A percentile compares a stretch with the other conserved stretches of the same genome.
These are phyloP conservation scores for Cephalopholis sonnerati DNA, from an alignment of 2,113 vertebrate species.

Conservation along the genomic window DNA sequence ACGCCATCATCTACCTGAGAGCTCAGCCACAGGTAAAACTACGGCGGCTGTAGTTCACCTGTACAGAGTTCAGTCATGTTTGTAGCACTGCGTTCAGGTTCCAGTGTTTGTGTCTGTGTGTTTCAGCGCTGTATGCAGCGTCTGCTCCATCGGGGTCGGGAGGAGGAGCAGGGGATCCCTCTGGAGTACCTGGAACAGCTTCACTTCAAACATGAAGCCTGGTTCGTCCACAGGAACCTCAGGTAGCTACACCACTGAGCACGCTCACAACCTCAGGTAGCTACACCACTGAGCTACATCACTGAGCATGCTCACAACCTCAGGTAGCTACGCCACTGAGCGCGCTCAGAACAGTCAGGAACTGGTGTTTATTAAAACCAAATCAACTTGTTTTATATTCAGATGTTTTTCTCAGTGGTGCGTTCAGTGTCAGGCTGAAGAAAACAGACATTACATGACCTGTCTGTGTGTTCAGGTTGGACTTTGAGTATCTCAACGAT, in stretches of 20 bases:
- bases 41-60: no score
- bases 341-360: no score
- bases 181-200: conserved; percentile 91
- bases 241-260: conserved; percentile 71
- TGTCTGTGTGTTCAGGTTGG: conserved; percentile 76
- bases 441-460: background rate
- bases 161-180: conserved; percentile 89
- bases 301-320: background rate
- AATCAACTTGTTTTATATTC: no score
- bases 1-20: conserved; percentile 90
- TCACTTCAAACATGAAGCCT: conserved; percentile 89
- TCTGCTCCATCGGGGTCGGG: conserved; percentile 83
- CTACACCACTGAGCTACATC: background rate
- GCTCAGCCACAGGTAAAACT: conserved; percentile 86
- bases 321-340: no score
- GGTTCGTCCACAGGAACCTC: conserved; percentile 86
- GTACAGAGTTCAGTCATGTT: no score
- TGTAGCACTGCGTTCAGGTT: background rate
- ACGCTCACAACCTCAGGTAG: background rate
- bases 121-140: conserved; percentile 90
- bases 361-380: no score
- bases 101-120: background rate
- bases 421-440: background rate
- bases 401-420: background rate
- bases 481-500: conserved; percentile 86